Conservation (phyloP, 2,113 vertebrate species). For the Porphyrio hochstetteri region DNA sequence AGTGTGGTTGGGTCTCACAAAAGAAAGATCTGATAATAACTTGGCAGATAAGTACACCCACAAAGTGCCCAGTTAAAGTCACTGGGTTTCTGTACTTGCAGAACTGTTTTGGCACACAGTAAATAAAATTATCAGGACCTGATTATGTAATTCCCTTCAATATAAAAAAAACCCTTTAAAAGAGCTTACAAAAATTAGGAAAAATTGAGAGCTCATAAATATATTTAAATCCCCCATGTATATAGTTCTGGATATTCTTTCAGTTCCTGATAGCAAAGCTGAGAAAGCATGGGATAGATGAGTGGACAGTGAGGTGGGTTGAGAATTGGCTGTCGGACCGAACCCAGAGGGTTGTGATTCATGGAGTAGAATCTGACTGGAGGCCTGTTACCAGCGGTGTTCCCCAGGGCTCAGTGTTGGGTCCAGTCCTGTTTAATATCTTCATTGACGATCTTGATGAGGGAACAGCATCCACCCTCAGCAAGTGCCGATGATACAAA, state of each 20-base stretch:
- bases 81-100: background rate
- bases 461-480: no score
- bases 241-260: background rate
- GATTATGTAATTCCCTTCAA: background rate
- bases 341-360: no score
- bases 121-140: background rate
- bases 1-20: background rate
- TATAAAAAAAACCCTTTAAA: background rate
- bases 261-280: no score
- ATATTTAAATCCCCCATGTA: fast-evolving
- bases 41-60: background rate
- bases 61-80: background rate
- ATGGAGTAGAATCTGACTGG: no score
- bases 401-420: no score
- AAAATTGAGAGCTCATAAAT: background rate
- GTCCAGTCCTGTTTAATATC: no score
- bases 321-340: no score
- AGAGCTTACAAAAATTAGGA: background rate
- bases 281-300: no score
- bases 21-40: background rate
- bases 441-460: no score
- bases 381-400: no score
- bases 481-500: no score
- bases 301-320: no score
- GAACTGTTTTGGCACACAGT: background rate